phyloP scores from a whole-genome alignment of 2,797 vertebrate genomes.

The Kryptolebias ocellatus region DNA sequence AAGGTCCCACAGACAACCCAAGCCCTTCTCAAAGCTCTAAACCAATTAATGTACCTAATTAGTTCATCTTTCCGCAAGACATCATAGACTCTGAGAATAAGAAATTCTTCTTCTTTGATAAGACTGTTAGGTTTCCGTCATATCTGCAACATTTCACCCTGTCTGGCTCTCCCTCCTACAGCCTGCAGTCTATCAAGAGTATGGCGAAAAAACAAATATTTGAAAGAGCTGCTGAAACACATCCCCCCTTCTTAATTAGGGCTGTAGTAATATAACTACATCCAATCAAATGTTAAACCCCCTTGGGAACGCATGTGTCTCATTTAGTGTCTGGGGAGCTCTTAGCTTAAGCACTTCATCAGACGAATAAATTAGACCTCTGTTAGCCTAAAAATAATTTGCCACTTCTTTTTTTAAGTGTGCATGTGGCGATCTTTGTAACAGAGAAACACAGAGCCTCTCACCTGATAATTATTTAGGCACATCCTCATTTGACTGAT shows the following conservation, averaged over 20 bases:
- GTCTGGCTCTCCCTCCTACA: conserved; percentile 58
- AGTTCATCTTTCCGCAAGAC: conserved; percentile 24
- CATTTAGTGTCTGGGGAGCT: conserved; percentile 84
- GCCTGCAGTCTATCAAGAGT: conserved; percentile 78
- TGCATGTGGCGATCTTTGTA: conserved; percentile 71
- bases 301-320: conserved; percentile 79
- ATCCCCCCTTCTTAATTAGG: conserved; percentile 85
- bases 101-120: conserved; percentile 22
- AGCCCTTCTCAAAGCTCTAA: conserved; percentile 16
- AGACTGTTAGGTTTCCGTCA: conserved; percentile 48
- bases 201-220: conserved; percentile 84
- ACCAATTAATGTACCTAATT: conserved; percentile 27
- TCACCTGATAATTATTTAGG: conserved; percentile 46
- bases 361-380: conserved; percentile 86
- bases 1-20: conserved; percentile 50
- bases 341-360: conserved; percentile 85
- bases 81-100: conserved; percentile 2
- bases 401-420: conserved; percentile 72
- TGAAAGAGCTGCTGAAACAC: conserved; percentile 83
- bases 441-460: conserved; percentile 57
- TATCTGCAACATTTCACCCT: conserved; percentile 55
- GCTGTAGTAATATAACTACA: conserved; percentile 82
- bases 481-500: conserved; percentile 35
- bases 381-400: conserved; percentile 83
- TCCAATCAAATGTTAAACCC: conserved; percentile 82